These are phyloP conservation scores for Rhynchophorus ferrugineus DNA, from an alignment of 1,140 invertebrate species.

Conservation along the genomic window DNA sequence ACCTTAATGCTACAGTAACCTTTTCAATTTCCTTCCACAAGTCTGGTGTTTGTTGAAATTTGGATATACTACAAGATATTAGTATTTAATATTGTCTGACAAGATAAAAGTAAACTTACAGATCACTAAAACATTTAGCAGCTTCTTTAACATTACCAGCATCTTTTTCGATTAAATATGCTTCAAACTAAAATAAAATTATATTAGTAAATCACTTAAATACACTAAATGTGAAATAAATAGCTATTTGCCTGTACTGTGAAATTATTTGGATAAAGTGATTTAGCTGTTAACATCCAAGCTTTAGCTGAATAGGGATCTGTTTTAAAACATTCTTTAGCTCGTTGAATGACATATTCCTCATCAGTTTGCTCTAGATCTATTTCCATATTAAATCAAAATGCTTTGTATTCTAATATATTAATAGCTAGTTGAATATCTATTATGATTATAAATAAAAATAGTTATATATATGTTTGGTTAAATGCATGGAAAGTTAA, in stretches of 20 bases:
- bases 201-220: background rate
- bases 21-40: constrained; percentile 75
- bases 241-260: constrained; percentile 60
- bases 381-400: constrained; percentile 26
- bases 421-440: no score
- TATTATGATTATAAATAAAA: no score
- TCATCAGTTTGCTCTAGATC: constrained; percentile 49
- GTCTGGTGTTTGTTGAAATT: constrained; percentile 46
- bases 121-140: constrained; percentile 69
- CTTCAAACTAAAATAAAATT: constrained; percentile 55
- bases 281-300: constrained; percentile 86
- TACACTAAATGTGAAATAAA: background rate
- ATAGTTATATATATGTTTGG: no score
- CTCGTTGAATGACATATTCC: constrained; percentile 70
- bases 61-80: constrained; percentile 35
- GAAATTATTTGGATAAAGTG: constrained; percentile 77
- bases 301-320: constrained; percentile 76
- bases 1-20: constrained; percentile 65
- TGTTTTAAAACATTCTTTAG: constrained; percentile 59
- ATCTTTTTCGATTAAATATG: constrained; percentile 72
- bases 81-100: constrained; percentile 4
- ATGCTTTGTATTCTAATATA: no score
- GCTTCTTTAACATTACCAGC: constrained; percentile 72
- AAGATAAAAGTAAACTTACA: constrained; percentile 35
- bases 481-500: no score